Evolutionary conservation across 1,140 invertebrate species (phyloP).

Genomic region (Pemphigus obesinymphae): DNA sequence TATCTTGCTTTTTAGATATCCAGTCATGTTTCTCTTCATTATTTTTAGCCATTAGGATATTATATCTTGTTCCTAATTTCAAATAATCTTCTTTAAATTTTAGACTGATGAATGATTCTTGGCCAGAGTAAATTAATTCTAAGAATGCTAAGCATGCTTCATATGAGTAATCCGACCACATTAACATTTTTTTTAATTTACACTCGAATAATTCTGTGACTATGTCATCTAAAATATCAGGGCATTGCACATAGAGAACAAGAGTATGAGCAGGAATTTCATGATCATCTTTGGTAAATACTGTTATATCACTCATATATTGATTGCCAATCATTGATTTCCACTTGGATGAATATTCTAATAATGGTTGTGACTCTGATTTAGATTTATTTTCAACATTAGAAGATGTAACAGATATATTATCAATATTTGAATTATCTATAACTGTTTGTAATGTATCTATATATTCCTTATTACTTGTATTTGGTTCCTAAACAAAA

Average conservation of each 20-base stretch:
- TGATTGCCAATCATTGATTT: slow-evolving; percentile 42
- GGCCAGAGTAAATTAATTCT: slow-evolving; percentile 42
- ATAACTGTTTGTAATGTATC: background rate
- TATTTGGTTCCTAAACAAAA: slow-evolving; percentile 16
- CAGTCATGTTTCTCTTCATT: background rate
- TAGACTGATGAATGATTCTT: background rate
- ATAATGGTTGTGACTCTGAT: no score
- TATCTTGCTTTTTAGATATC: background rate
- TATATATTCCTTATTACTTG: background rate
- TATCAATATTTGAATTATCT: background rate
- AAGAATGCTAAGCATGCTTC: slow-evolving; percentile 42
- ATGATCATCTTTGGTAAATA: slow-evolving; percentile 43
- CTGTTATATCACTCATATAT: slow-evolving; percentile 44
- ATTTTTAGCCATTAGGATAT: background rate
- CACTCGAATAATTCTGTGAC: slow-evolving; percentile 8
- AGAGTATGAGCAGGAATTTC: slow-evolving; percentile 44
- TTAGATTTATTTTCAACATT: background rate
- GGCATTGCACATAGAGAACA: slow-evolving; percentile 43
- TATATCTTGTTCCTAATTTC: slow-evolving; percentile 2
- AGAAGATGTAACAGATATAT: background rate
- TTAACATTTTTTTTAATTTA: slow-evolving; percentile 42
- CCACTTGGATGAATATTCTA: slow-evolving; percentile 43
- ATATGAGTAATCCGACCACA: slow-evolving; percentile 41
- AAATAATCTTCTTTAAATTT: slow-evolving; percentile 22
- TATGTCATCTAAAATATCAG: slow-evolving; percentile 42